Evolutionary conservation across 1,140 invertebrate genomes (phyloP).

Genomic region (Philopotamus ludificatus): DNA sequence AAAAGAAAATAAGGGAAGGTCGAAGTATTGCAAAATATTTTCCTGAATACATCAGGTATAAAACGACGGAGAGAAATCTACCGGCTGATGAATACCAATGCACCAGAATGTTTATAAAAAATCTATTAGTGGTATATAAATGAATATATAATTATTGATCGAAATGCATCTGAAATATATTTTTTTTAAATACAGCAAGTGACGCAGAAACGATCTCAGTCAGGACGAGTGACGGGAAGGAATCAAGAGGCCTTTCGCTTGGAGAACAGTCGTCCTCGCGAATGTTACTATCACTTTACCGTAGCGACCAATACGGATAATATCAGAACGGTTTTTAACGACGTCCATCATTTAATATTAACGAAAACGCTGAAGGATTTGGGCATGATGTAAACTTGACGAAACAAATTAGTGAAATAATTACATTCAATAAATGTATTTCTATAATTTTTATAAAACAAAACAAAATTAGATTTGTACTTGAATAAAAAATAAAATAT

Average conservation of each 20-base stretch:
- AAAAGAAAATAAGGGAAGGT: conserved; percentile 69
- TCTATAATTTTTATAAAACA: not conserved
- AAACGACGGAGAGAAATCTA: conserved; percentile 46
- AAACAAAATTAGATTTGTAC: not conserved
- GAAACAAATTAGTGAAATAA: no score
- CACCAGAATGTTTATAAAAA: conserved; percentile 67
- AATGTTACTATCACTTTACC: conserved; percentile 71
- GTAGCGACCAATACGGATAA: conserved; percentile 73
- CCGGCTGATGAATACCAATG: conserved; percentile 62
- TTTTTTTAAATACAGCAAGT: conserved; percentile 44
- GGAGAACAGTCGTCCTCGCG: conserved; percentile 47
- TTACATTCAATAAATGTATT: not conserved
- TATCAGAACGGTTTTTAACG: conserved; percentile 67
- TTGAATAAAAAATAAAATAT: not conserved
- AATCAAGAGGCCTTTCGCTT: conserved; percentile 27
- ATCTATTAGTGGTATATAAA: conserved; percentile 60
- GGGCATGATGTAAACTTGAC: conserved; percentile 48
- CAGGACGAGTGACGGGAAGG: not conserved
- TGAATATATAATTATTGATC: not conserved
- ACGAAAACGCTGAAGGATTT: conserved; percentile 56
- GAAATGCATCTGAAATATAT: not conserved
- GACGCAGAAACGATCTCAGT: conserved; percentile 43
- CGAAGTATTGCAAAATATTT: conserved; percentile 64
- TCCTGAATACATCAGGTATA: conserved; percentile 62
- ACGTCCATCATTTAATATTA: conserved; percentile 70